phyloP scores from a whole-genome alignment of 2,888 invertebrate genomes.

The Meliscaeva auricollis region DNA sequence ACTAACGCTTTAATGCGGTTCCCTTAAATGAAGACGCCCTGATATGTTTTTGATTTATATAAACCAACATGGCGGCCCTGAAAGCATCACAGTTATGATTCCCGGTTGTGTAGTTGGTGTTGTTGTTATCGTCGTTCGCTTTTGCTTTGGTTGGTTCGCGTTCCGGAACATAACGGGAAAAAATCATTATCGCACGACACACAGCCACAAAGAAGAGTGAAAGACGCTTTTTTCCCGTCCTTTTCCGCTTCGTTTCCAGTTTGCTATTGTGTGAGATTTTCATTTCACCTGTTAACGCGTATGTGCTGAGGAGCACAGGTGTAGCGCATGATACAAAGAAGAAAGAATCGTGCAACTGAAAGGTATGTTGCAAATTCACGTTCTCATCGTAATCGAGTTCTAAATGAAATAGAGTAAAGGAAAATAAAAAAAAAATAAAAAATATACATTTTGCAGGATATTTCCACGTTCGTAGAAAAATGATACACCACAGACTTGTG shows the following conservation, averaged over 20 bases:
- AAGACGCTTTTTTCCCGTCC: slow-evolving; percentile 27
- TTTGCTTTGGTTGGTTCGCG: slow-evolving; percentile 37
- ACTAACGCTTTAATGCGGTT: too few relatives aligned
- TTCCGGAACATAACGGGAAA: slow-evolving; percentile 53
- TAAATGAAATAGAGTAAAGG: slow-evolving; percentile 13
- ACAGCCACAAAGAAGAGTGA: slow-evolving; percentile 37
- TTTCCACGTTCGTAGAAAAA: slow-evolving; percentile 3
- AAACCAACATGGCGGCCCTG: neutral
- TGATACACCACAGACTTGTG: slow-evolving; percentile 5
- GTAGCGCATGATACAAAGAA: slow-evolving; percentile 10
- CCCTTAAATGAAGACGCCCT: neutral
- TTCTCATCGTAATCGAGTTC: slow-evolving; percentile 37
- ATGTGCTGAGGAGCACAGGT: neutral
- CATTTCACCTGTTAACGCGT: slow-evolving; percentile 44
- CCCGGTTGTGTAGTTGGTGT: slow-evolving; percentile 40
- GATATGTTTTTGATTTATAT: neutral
- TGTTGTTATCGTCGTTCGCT: neutral
- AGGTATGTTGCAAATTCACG: slow-evolving; percentile 24
- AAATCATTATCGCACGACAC: slow-evolving; percentile 53
- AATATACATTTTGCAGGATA: neutral
- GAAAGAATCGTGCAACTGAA: slow-evolving; percentile 21
- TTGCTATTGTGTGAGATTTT: slow-evolving; percentile 41
- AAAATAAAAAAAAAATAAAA: neutral
- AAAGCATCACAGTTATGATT: slow-evolving; percentile 30
- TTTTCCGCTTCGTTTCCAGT: slow-evolving; percentile 23